Conservation (phyloP, 1,140 invertebrate species). For the Apocrypta bakeri region DNA sequence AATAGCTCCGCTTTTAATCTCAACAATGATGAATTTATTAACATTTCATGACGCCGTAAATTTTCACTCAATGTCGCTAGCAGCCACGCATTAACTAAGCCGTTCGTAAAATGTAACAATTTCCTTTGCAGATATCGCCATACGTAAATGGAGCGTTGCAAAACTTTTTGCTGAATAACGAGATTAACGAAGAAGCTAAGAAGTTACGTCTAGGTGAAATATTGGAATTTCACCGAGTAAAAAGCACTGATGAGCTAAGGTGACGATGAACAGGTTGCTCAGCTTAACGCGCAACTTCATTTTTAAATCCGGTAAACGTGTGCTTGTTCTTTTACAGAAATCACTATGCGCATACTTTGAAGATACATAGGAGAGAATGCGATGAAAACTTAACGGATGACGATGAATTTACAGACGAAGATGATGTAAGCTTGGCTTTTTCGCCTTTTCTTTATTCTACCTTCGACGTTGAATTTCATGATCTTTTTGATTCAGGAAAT, state of each 20-base stretch:
- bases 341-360: conserved; percentile 63
- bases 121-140: conserved; percentile 72
- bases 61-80: conserved; percentile 2
- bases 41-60: conserved; percentile 61
- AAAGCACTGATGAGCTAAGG: conserved; percentile 62
- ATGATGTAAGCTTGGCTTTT: conserved; percentile 57
- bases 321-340: conserved; percentile 53
- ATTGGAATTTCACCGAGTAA: conserved; percentile 72
- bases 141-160: conserved; percentile 79
- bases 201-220: conserved; percentile 69
- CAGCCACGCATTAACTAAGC: neutral
- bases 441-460: neutral
- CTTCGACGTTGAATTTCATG: neutral
- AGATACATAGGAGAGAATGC: conserved; percentile 58
- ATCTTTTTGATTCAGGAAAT: conserved; percentile 62
- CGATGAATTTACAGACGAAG: conserved; percentile 62
- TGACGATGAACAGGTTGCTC: conserved; percentile 43
- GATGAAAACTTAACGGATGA: conserved; percentile 55
- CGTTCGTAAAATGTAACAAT: neutral
- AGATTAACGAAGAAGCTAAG: conserved; percentile 76
- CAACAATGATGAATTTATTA: conserved; percentile 63
- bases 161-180: conserved; percentile 76
- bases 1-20: conserved; percentile 62
- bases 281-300: neutral
- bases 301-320: neutral